Evolutionary conservation across 2,797 vertebrate species (phyloP), one percentile per base, ranked within the genome.

Genomic region (Bradypodion ventrale): DNA sequence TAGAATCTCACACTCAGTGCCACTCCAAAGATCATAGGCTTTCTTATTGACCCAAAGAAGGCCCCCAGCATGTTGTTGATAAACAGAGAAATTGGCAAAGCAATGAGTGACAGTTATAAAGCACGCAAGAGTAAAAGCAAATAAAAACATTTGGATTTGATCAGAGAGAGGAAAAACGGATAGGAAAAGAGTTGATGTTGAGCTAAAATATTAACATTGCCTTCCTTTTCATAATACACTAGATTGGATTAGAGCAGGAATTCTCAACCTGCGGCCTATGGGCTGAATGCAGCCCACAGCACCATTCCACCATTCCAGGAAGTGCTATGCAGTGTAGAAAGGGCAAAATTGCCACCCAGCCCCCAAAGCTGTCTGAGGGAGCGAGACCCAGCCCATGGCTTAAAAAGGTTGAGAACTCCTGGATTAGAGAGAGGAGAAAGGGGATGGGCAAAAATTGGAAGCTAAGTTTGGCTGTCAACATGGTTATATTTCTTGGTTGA

Each of bases 21-120:
- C 87, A 85, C 90, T 91, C 85, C 69, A 78, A 70, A 80, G 70
- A 88, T 85, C 40, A 73, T 77, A 92, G 80, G 77, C 84, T 23
- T 72, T 87, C 76, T 85, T 89, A 75, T 89, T 86, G 90, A 92
- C 89, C 86, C 83, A 89, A 78, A 87, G 85, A 72, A 88, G 72
- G 78, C 74, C 75, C 89, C 86, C 83, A 94, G 89, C 5, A 0
- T 21, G 60, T 35, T 0, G 85, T 78, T 63, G 81, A 80, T 88
- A 83, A 91, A 75, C 75, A 75, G 15, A 62, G 52, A 76, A 76
- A 80, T 73, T 68, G 62, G 29, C 37, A 84, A 19, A 83, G 62
- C 83, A 29, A 4, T 77, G 52, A 83, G 52, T 88, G 85, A 69
- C 82, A 29, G 35, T 0, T 87, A 82, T 85, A 89, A 75, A 89